Conservation (phyloP, 2,888 invertebrate species). For the Drosophila yooni region DNA sequence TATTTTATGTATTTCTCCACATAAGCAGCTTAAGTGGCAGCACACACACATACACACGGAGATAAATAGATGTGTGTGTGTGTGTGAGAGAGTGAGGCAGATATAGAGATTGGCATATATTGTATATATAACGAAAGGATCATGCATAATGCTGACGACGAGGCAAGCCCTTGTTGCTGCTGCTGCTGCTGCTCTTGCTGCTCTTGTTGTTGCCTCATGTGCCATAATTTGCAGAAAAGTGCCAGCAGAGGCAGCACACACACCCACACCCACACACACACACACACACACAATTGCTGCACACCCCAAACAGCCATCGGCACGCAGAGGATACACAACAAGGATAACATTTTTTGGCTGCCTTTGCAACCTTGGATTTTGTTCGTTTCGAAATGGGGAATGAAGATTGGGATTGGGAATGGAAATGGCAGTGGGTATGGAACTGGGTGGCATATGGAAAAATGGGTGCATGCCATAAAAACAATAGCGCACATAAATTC, state of each 20-base stretch:
- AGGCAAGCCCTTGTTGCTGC: slow-evolving; percentile 35
- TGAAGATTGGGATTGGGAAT: slow-evolving; percentile 17
- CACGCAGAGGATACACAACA: slow-evolving; percentile 47
- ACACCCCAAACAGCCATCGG: slow-evolving; percentile 19
- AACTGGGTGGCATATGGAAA: slow-evolving; percentile 61
- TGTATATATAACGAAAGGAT: slow-evolving; percentile 71
- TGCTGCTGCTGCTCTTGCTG: slow-evolving; percentile 11
- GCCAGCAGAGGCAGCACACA: slow-evolving; percentile 47
- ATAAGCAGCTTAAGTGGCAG: slow-evolving; percentile 81
- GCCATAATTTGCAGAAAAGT: slow-evolving; percentile 81
- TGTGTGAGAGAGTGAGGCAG: slow-evolving; percentile 18
- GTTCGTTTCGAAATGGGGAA: slow-evolving; percentile 37
- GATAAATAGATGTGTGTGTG: background rate
- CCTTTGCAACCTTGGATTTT: slow-evolving; percentile 58
- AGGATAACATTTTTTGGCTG: slow-evolving; percentile 68
- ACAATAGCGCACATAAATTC: slow-evolving; percentile 83
- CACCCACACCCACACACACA: slow-evolving; percentile 20
- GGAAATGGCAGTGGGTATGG: slow-evolving; percentile 22
- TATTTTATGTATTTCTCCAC: slow-evolving; percentile 76
- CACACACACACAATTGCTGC: slow-evolving; percentile 6
- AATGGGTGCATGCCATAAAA: slow-evolving; percentile 83
- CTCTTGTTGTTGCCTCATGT: slow-evolving; percentile 66
- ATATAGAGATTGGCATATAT: slow-evolving; percentile 32
- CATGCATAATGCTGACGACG: slow-evolving; percentile 72
- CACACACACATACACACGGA: slow-evolving; percentile 24